phyloP scores from a whole-genome alignment of 2,888 invertebrate genomes.

The Steinernema carpocapsae region DNA sequence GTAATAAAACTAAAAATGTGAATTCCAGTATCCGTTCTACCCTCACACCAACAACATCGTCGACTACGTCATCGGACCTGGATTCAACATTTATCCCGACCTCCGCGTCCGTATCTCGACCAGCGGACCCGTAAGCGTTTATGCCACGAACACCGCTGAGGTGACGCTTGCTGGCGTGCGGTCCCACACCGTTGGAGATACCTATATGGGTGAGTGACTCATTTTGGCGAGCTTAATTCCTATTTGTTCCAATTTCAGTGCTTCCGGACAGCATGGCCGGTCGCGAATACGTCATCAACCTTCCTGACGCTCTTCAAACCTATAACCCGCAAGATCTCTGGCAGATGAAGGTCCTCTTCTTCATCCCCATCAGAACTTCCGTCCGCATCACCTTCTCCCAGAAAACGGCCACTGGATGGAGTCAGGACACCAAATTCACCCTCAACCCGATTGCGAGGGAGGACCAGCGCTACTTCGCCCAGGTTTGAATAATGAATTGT shows the following conservation, averaged over 20 bases:
- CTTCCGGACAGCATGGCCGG: constrained; percentile 38
- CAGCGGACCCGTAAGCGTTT: not conserved
- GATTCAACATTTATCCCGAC: constrained; percentile 23
- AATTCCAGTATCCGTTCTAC: not conserved
- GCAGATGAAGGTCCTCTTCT: constrained; percentile 34
- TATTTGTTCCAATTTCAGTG: constrained; percentile 19
- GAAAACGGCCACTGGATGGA: too few relatives aligned
- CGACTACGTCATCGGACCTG: constrained; percentile 3
- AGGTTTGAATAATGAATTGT: not conserved
- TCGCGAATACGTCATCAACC: constrained; percentile 17
- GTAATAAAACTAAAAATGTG: not conserved
- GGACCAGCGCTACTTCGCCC: constrained; percentile 33
- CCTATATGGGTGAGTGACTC: constrained; percentile 8
- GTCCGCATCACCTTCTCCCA: constrained; percentile 6
- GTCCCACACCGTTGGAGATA: not conserved
- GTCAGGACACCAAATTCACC: not conserved
- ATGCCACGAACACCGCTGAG: not conserved
- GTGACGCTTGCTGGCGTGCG: not conserved
- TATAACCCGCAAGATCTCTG: constrained; percentile 12
- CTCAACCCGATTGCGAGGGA: not conserved
- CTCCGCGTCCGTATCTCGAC: constrained; percentile 7
- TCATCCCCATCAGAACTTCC: not conserved
- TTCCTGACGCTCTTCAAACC: constrained; percentile 26
- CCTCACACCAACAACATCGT: not conserved
- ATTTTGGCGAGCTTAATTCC: not conserved